Evolutionary conservation across 2,797 vertebrate species (phyloP).

Genomic region (Linurgus olivaceus): DNA sequence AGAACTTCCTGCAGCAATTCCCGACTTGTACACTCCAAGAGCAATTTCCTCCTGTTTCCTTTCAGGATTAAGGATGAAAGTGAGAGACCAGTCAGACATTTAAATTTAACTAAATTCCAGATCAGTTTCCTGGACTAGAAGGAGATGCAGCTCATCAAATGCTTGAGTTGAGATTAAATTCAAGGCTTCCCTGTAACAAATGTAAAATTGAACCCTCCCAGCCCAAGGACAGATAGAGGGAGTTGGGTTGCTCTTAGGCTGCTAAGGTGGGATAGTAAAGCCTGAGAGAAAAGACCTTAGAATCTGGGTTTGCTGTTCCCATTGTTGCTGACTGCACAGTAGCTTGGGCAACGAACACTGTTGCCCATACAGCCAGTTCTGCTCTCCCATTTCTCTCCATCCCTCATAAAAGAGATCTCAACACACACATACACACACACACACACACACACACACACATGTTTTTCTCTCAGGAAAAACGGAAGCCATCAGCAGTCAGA

Average conservation of each 20-base stretch:
- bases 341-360: not conserved
- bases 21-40: not conserved
- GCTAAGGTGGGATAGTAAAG: not conserved
- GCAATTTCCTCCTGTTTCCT: slow-evolving; percentile 8
- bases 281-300: not conserved
- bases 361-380: not conserved
- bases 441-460: not conserved
- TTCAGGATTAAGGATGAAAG: slow-evolving; percentile 22
- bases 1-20: not conserved
- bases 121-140: not conserved
- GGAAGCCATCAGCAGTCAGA: not conserved
- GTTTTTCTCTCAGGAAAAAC: not conserved
- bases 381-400: not conserved
- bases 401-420: not conserved
- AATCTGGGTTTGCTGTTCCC: not conserved
- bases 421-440: not conserved
- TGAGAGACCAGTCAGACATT: not conserved
- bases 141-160: not conserved
- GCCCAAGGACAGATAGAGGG: not conserved
- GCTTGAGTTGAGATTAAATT: not conserved
- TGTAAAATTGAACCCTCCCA: not conserved
- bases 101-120: not conserved
- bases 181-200: not conserved
- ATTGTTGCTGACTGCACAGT: not conserved
- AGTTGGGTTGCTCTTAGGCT: not conserved